phyloP scores from a whole-genome alignment of 2,888 invertebrate species.

The Cerceris rybyensis region DNA sequence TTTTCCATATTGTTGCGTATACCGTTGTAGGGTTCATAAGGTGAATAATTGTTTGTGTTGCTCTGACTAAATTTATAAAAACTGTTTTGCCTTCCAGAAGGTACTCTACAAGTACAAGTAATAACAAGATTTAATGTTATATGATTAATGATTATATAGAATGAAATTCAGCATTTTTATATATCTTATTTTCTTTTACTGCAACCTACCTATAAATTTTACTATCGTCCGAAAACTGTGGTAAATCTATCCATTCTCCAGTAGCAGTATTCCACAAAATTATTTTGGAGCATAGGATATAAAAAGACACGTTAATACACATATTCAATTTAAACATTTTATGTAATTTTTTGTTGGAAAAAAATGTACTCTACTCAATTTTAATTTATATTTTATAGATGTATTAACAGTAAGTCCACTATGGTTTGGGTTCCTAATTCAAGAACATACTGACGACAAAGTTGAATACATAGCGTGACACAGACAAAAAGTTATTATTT shows the following conservation, averaged over 20 bases:
- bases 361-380: not conserved
- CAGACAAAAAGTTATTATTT: conserved; percentile 74
- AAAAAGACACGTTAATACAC: conserved; percentile 6
- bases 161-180: not conserved
- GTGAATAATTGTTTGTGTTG: conserved; percentile 12
- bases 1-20: not conserved
- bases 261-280: conserved; percentile 36
- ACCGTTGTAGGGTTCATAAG: conserved; percentile 4
- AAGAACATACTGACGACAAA: conserved; percentile 21
- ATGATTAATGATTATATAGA: not conserved
- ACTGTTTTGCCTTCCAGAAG: conserved; percentile 41
- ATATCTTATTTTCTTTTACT: not conserved
- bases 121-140: not conserved
- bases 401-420: not conserved
- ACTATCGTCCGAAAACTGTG: conserved; percentile 76
- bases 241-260: conserved; percentile 79
- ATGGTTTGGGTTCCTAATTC: conserved; percentile 10
- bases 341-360: not conserved
- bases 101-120: conserved; percentile 45
- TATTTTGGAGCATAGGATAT: conserved; percentile 15
- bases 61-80: conserved; percentile 40
- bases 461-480: conserved; percentile 38
- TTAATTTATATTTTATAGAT: not conserved
- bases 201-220: conserved; percentile 71
- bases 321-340: conserved; percentile 7